phyloP scores from a whole-genome alignment of 2,888 invertebrate species.

The Ectropis crepuscularia region DNA sequence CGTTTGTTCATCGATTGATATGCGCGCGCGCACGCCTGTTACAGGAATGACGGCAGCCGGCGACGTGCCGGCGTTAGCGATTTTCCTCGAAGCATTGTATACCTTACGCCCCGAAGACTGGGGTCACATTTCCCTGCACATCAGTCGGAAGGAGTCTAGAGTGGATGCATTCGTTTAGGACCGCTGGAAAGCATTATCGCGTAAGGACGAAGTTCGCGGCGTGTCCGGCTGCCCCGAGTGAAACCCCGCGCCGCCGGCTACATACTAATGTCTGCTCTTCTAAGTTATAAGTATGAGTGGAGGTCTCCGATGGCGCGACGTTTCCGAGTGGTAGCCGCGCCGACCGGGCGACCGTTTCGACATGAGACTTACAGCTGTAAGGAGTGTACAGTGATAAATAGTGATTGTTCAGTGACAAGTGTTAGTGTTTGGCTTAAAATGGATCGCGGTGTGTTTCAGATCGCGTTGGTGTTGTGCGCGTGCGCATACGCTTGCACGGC shows the following conservation, averaged over 20 bases:
- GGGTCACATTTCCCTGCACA: conserved; percentile 40
- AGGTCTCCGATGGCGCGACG: conserved; percentile 57
- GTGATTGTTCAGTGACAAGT: conserved; percentile 31
- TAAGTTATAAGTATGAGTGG: conserved; percentile 81
- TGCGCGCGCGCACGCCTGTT: conserved; percentile 68
- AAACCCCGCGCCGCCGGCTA: conserved; percentile 66
- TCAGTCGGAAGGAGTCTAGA: conserved; percentile 53
- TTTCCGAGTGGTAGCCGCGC: conserved; percentile 63
- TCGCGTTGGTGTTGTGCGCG: conserved; percentile 67
- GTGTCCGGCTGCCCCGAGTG: conserved; percentile 74
- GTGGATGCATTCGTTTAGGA: conserved; percentile 59
- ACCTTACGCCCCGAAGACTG: conserved; percentile 45
- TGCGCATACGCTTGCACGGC: conserved; percentile 60
- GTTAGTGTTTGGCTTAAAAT: conserved; percentile 48
- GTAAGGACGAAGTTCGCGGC: conserved; percentile 65
- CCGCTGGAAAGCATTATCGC: conserved; percentile 70
- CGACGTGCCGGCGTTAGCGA: conserved; percentile 56
- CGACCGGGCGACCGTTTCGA: conserved; percentile 65
- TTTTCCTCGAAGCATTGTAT: conserved; percentile 35
- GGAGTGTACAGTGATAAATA: conserved; percentile 54
- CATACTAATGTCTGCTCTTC: conserved; percentile 70
- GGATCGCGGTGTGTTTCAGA: conserved; percentile 71
- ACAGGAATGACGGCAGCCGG: conserved; percentile 75
- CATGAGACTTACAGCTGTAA: conserved; percentile 71
- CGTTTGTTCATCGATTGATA: conserved; percentile 71